Conservation (phyloP, 2,797 vertebrate genomes). For the Labeo calbasu region DNA sequence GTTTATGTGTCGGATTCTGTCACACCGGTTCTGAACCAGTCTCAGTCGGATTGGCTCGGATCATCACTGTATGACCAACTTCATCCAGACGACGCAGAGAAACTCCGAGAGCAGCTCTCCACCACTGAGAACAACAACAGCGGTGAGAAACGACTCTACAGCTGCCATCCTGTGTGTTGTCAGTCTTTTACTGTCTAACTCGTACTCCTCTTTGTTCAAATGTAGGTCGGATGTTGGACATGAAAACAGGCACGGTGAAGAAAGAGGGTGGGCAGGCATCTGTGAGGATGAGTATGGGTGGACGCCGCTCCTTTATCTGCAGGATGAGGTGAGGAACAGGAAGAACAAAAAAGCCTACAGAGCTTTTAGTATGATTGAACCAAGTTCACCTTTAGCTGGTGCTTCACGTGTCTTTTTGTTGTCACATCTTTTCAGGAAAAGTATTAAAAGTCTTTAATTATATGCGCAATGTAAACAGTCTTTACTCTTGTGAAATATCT, state of each 20-base stretch:
- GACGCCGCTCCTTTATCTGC: conserved; percentile 95
- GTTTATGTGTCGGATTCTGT: conserved; percentile 94
- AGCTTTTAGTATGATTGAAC: neutral
- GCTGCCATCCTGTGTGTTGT: conserved; percentile 45
- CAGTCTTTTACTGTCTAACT: neutral
- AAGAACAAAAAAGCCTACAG: neutral
- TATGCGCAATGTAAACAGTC: neutral
- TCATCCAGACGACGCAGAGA: conserved; percentile 93
- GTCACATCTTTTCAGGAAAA: neutral
- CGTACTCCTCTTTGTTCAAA: neutral
- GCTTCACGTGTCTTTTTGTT: neutral
- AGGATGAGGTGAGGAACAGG: conserved; percentile 86
- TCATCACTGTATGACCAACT: conserved; percentile 93
- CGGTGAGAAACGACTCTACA: conserved; percentile 70
- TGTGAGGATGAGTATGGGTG: conserved; percentile 96
- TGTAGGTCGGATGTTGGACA: conserved; percentile 91
- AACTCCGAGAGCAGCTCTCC: conserved; percentile 94
- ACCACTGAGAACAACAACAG: conserved; percentile 89
- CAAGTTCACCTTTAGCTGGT: too few species aligned
- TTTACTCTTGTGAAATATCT: too few species aligned
- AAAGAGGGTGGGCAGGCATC: conserved; percentile 95
- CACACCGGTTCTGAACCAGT: conserved; percentile 92
- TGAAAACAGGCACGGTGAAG: conserved; percentile 97
- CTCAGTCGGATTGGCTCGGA: conserved; percentile 91
- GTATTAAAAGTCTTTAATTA: neutral